Evolutionary conservation across 53 echinoderm and acorn worm species (phyloP).

Genomic region (Arbacia lixula): DNA sequence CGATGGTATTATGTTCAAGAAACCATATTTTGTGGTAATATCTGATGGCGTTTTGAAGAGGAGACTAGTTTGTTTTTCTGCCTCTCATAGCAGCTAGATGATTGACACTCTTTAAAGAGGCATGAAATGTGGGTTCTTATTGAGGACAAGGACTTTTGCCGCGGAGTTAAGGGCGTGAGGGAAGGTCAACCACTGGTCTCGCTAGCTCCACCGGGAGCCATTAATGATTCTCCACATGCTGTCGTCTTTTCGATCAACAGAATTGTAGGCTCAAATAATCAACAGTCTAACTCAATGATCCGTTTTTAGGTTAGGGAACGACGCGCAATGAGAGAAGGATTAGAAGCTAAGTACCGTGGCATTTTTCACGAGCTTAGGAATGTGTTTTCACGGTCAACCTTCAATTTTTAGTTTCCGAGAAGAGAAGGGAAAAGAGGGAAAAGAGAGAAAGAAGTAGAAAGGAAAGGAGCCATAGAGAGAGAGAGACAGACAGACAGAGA

Average conservation of each 20-base stretch:
- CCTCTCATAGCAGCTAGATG: constrained; percentile 19
- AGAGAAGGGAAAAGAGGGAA: too few relatives aligned
- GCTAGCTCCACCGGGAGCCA: not conserved
- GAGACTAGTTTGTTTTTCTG: too few relatives aligned
- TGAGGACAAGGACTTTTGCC: constrained; percentile 25
- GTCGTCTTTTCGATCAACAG: constrained; percentile 16
- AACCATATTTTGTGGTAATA: too few relatives aligned
- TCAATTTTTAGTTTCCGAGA: too few relatives aligned
- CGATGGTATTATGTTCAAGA: too few relatives aligned
- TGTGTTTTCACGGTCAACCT: not conserved
- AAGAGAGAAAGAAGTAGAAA: too few relatives aligned
- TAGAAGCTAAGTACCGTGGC: not conserved
- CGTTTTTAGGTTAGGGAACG: not conserved
- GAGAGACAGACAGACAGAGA: too few relatives aligned
- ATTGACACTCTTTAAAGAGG: constrained; percentile 38
- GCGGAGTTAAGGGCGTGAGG: not conserved
- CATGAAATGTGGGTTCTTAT: constrained; percentile 41
- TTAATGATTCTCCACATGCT: not conserved
- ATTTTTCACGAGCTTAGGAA: constrained; percentile 26
- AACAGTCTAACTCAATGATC: constrained; percentile 24
- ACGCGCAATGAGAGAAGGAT: constrained; percentile 15
- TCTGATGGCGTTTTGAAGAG: too few relatives aligned
- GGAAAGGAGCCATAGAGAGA: too few relatives aligned
- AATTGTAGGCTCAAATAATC: constrained; percentile 12
- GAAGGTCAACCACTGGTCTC: constrained; percentile 5